Base-by-base conservation (phyloP, 2,888 invertebrate genomes). In the Ophion obscuratus region DNA sequence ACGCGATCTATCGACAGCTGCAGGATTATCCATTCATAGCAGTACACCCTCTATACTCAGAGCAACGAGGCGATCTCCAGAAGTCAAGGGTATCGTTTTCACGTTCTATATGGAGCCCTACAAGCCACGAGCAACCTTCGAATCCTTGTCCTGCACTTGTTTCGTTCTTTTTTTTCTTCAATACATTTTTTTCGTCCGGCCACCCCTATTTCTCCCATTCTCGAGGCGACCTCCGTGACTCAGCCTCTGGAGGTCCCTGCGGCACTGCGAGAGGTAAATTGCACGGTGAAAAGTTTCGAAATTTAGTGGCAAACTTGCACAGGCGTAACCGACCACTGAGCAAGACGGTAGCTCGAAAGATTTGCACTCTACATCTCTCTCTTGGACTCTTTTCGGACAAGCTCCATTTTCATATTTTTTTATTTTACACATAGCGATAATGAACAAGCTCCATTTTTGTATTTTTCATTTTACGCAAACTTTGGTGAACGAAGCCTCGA, bases 231-330 rank as follows among this genome's bases (percentile, higher is more conserved):
- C 67, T 59, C 31, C 31, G 7, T 70, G 17, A 14, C 47, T 76
- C 84, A 66, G 36, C 66, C 81, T 27, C 40, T n/a, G 66, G 44
- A 59, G 57, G 74, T 53, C 77, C 78, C 84, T 62, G 81, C 80
- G 84, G 85, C 77, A 67, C 67, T 68, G 83, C 81, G 85, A 84
- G 53, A 53, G 84, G 84, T 88, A 89, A 89, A 91, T 89, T 88
- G 88, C 81, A 87, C 78, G 82, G 88, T 86, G 88, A 88, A 31
- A 88, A 91, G 89, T 91, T 89, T 85, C 78, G 83, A 87, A 90
- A 91, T 91, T 91, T 91, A 91, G 89, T 89, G 88, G 87, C 82
- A 90, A 91, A 91, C 91, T 91, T 91, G 87, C 87, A 88, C 87
- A 88, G 79, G 85, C 87, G 87, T 91, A 89, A 88, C 89, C 87